Evolutionary conservation across 2,113 vertebrate species (phyloP).

Genomic region (Epinephelus lanceolatus): DNA sequence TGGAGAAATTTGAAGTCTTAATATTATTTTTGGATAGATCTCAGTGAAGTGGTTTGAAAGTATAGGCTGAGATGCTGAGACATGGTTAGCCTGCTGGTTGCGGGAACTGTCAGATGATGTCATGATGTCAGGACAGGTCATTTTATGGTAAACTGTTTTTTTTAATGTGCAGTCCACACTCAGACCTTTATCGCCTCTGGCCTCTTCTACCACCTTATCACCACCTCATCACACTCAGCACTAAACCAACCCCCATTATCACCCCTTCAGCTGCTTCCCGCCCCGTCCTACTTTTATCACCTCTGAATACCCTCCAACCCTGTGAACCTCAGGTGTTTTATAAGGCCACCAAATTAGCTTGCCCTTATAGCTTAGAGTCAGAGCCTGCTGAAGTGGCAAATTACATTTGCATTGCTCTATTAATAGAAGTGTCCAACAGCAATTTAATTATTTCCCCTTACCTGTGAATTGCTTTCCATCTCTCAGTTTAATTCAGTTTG

Average conservation of each 20-base stretch:
- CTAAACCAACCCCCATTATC: conserved; percentile 45
- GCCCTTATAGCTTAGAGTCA: conserved; percentile 66
- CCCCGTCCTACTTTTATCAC: conserved; percentile 35
- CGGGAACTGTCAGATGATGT: conserved; percentile 16
- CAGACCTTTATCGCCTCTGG: conserved; percentile 26
- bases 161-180: conserved; percentile 5
- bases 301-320: conserved; percentile 60
- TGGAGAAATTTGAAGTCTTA: neutral
- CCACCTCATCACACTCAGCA: conserved; percentile 40
- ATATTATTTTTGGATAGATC: neutral
- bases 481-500: conserved; percentile 35
- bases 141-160: neutral
- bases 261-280: conserved; percentile 6
- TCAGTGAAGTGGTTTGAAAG: neutral
- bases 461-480: conserved; percentile 36
- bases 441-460: conserved; percentile 63
- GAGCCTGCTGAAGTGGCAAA: conserved; percentile 83
- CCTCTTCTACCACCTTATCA: neutral
- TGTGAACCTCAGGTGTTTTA: conserved; percentile 68
- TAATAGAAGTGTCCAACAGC: conserved; percentile 75
- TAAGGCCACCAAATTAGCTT: conserved; percentile 75
- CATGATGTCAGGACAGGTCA: conserved; percentile 7
- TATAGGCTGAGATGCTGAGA: neutral
- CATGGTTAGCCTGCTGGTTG: neutral
- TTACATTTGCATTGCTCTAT: conserved; percentile 79